A percentile compares a stretch with the other conserved stretches of the same genome.
These are phyloP conservation scores for Lamprologus callipterus DNA, from an alignment of 2,113 vertebrate genomes.

Conservation along the genomic window DNA sequence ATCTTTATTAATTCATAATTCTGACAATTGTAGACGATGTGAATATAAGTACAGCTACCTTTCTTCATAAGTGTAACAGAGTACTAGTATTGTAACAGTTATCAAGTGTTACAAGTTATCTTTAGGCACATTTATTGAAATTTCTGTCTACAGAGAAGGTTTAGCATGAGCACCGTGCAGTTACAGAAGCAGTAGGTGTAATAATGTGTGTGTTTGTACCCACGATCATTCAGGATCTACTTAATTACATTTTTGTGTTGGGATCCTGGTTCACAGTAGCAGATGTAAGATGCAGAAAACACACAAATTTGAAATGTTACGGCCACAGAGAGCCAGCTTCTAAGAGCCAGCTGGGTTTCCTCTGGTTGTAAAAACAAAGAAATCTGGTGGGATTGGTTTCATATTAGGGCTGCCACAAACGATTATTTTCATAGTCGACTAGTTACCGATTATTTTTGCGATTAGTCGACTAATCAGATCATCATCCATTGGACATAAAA, in stretches of 20 bases:
- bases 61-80: not conserved
- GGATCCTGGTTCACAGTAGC: not conserved
- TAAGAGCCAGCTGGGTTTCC: not conserved
- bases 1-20: not conserved
- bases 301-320: not conserved
- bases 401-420: too few relatives aligned
- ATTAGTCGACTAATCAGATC: too few relatives aligned
- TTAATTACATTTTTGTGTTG: not conserved
- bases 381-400: not conserved
- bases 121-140: accelerated
- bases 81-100: not conserved
- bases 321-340: not conserved
- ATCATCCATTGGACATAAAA: accelerated
- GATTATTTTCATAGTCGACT: accelerated
- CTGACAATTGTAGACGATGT: not conserved
- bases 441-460: accelerated
- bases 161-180: not conserved
- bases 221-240: not conserved
- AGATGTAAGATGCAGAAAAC: not conserved
- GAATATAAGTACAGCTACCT: not conserved
- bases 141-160: not conserved
- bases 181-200: not conserved
- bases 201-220: not conserved
- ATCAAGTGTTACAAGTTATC: not conserved
- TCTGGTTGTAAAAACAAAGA: not conserved